These are phyloP conservation scores for Ptilodon capucinus DNA, from an alignment of 2,888 invertebrate genomes.

Conservation along the genomic window DNA sequence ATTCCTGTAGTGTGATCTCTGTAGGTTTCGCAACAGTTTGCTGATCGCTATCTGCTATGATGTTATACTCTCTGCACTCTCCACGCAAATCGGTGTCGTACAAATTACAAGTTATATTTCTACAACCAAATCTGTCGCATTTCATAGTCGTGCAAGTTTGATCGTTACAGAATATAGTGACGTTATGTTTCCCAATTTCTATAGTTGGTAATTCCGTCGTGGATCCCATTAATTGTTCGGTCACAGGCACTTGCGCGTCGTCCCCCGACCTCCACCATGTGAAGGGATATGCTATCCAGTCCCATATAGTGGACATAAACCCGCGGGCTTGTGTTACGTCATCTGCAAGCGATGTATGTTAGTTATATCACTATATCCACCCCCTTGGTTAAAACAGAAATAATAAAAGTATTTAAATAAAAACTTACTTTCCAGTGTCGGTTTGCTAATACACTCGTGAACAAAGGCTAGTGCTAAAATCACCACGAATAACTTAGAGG, in stretches of 20 bases:
- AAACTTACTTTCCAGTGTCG: slow-evolving; percentile 59
- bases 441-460: slow-evolving; percentile 53
- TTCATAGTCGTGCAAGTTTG: slow-evolving; percentile 75
- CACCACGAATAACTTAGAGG: slow-evolving; percentile 43
- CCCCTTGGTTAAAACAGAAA: neutral
- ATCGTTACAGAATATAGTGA: slow-evolving; percentile 74
- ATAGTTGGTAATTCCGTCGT: slow-evolving; percentile 38
- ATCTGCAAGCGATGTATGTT: slow-evolving; percentile 59
- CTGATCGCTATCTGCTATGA: slow-evolving; percentile 42
- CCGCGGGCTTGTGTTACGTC: slow-evolving; percentile 59
- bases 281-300: slow-evolving; percentile 74
- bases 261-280: slow-evolving; percentile 62
- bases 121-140: slow-evolving; percentile 63
- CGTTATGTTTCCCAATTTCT: slow-evolving; percentile 59
- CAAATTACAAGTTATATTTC: slow-evolving; percentile 68
- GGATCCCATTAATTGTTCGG: slow-evolving; percentile 43
- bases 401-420: neutral
- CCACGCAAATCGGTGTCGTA: slow-evolving; percentile 74
- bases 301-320: slow-evolving; percentile 68
- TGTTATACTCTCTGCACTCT: slow-evolving; percentile 67
- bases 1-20: slow-evolving; percentile 13
- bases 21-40: slow-evolving; percentile 31
- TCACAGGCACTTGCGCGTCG: slow-evolving; percentile 37
- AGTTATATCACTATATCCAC: neutral
- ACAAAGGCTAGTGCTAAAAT: slow-evolving; percentile 49